Conservation (phyloP, 1,140 invertebrate genomes). For the Drosophila ananassae region DNA sequence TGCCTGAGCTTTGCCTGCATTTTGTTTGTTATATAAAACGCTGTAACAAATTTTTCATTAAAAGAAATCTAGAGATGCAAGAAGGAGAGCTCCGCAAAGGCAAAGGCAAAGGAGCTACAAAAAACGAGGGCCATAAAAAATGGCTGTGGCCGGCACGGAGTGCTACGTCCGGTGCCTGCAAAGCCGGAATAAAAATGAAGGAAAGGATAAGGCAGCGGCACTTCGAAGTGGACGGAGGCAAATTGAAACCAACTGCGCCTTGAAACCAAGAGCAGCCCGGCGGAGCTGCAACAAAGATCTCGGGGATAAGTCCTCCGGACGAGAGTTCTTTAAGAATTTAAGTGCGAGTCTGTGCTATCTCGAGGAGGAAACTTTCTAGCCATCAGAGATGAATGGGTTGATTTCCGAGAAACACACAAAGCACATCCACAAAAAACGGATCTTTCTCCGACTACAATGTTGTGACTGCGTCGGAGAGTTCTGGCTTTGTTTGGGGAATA, state of each 20-base stretch:
- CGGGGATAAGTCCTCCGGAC: slow-evolving; percentile 8
- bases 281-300: slow-evolving; percentile 22
- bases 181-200: slow-evolving; percentile 27
- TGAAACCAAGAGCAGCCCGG: neutral
- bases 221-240: slow-evolving; percentile 5
- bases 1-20: slow-evolving; percentile 62
- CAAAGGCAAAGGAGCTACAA: neutral
- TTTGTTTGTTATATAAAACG: slow-evolving; percentile 77
- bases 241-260: slow-evolving; percentile 41
- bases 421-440: slow-evolving; percentile 18
- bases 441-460: slow-evolving; percentile 23
- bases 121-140: slow-evolving; percentile 62
- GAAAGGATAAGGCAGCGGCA: slow-evolving; percentile 25
- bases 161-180: slow-evolving; percentile 21
- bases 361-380: neutral
- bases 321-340: slow-evolving; percentile 33
- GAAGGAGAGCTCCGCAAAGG: neutral
- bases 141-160: slow-evolving; percentile 63
- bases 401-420: slow-evolving; percentile 4
- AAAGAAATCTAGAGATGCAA: slow-evolving; percentile 74
- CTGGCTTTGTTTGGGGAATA: slow-evolving; percentile 5
- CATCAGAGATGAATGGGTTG: slow-evolving; percentile 22
- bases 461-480: slow-evolving; percentile 28
- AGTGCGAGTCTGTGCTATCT: neutral
- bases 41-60: slow-evolving; percentile 81